Evolutionary conservation across 2,888 invertebrate genomes (phyloP).

Genomic region (Diplolepis rosae): DNA sequence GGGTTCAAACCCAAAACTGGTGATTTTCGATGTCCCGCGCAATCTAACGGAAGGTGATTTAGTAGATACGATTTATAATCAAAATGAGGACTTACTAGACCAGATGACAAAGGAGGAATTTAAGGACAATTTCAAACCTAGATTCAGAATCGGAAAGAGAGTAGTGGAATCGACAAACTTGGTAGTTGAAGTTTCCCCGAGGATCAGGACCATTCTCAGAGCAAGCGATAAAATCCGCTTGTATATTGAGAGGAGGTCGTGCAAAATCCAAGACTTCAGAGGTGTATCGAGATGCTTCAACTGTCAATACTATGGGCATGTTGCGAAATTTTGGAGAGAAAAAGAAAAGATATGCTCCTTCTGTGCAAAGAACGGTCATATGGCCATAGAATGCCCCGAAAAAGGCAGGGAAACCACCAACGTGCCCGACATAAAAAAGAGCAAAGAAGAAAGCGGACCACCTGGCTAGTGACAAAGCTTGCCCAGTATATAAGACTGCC

Average conservation of each 20-base stretch:
- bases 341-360: background rate
- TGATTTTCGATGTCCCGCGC: slow-evolving; percentile 31
- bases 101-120: background rate
- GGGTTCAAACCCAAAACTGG: background rate
- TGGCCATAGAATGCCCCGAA: background rate
- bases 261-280: slow-evolving; percentile 4
- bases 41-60: background rate
- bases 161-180: background rate
- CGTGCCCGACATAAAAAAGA: background rate
- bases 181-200: background rate
- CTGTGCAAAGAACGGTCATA: slow-evolving; percentile 2
- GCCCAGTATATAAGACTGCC: too few relatives aligned
- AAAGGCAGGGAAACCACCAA: background rate
- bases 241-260: background rate
- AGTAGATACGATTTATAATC: background rate
- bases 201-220: background rate
- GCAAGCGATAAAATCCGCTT: background rate
- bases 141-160: slow-evolving; percentile 23
- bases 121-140: background rate
- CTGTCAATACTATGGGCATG: slow-evolving; percentile 8
- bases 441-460: background rate
- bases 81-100: background rate
- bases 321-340: slow-evolving; percentile 6
- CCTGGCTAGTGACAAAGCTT: background rate
- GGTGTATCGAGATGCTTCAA: slow-evolving; percentile 14